Base-by-base conservation (phyloP, 2,797 vertebrate species). In the Hydrocynus forskahlii region DNA sequence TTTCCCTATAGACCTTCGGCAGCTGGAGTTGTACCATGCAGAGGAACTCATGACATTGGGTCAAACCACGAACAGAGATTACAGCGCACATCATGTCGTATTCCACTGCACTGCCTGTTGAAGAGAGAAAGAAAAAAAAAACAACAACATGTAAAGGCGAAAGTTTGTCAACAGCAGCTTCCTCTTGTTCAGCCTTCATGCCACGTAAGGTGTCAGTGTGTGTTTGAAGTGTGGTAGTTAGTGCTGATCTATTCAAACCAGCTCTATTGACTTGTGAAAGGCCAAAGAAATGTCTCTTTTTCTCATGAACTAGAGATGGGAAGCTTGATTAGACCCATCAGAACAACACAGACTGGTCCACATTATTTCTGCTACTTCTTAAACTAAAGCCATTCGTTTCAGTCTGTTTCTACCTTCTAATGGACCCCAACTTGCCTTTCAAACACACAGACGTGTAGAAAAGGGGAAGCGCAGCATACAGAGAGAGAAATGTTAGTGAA, bases 161-260 rank as follows among this genome's bases (percentile, higher is more conserved):
- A 29, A 35, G 35, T 66, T 38, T 55, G 21, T 45, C 48, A 67
- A 43, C 35, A 45, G 23, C 50, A 75, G 63, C 54, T 80, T 75
- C 52, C 40, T 50, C 45, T 52, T 35, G 23, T 63, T 35, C 25
- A 35, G 35, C 35, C 35, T 35, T 38, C 9, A 68, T 19, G 10
- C 10, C 45, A 45, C 43, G 9, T 45, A 8, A 21, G n/a, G n/a
- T 59, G 9, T 35, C 35, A 35, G 35, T 35, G 35, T 35, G 35
- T 35, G 35, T 35, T 35, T 35, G 35, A 35, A 35, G 35, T 35
- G 35, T 35, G 2, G 35, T 35, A 35, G 35, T n/a, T n/a, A 19
- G 54, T 55, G 19, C 14, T 57, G 55, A n/a, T n/a, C 55, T 7
- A 16, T 57, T 4, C 5, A 57, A 8, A 19, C n/a, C 59, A 25